These are phyloP conservation scores for Oryctolagus cuniculus DNA, from an alignment of 2,113 vertebrate genomes.

Conservation along the genomic window DNA sequence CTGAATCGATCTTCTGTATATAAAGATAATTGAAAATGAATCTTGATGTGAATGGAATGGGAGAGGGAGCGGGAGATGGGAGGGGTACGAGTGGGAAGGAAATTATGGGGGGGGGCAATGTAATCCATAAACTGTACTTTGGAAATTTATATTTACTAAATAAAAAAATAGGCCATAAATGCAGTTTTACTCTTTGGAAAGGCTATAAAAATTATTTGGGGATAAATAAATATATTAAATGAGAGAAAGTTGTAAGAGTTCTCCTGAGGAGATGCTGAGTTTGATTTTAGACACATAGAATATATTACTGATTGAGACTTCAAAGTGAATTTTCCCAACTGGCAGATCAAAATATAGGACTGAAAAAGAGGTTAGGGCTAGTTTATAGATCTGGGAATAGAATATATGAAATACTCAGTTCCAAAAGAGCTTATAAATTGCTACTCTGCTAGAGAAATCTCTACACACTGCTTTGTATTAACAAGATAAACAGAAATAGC, in stretches of 20 bases:
- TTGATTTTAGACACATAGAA: background rate
- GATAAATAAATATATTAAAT: background rate
- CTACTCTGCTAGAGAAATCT: background rate
- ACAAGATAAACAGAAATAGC: background rate
- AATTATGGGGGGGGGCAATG: too few species aligned
- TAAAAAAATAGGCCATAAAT: background rate
- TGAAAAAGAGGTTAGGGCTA: background rate
- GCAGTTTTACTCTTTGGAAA: background rate
- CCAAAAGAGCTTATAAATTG: constrained; percentile 18
- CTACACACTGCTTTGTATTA: too few species aligned
- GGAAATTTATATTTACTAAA: too few species aligned
- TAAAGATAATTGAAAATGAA: too few species aligned
- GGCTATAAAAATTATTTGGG: background rate
- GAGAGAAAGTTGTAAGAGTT: background rate
- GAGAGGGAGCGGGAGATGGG: too few species aligned
- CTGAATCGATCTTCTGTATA: too few species aligned
- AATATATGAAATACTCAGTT: constrained; percentile 3
- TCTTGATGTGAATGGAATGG: too few species aligned
- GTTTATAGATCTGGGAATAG: background rate
- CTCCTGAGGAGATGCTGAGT: background rate
- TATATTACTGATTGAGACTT: background rate
- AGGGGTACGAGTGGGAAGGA: too few species aligned
- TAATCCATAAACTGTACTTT: too few species aligned
- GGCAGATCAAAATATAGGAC: background rate
- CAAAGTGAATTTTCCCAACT: background rate